A percentile compares a stretch with the other conserved stretches of the same genome.
Conservation (phyloP, 2,888 invertebrate species). For the Gisinianus flammeolus region DNA sequence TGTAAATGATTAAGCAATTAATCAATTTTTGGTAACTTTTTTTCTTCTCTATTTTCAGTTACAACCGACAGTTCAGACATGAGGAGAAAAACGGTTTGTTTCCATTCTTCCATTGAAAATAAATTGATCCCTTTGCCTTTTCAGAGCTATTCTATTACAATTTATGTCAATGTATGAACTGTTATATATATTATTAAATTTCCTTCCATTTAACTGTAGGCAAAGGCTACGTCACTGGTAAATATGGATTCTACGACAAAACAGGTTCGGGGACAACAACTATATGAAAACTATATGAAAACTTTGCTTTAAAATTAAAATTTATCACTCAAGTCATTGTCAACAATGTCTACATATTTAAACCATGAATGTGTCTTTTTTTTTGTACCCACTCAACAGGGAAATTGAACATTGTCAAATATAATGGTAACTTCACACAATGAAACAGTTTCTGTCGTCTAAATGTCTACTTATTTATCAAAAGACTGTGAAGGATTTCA, state of each 20-base stretch:
- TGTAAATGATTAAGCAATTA: too few species aligned
- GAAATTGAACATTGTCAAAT: slow-evolving; percentile 77
- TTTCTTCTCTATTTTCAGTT: slow-evolving; percentile 65
- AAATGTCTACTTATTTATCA: neutral
- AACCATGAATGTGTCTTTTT: too few species aligned
- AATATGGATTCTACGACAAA: slow-evolving; percentile 80
- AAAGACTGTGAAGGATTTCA: neutral
- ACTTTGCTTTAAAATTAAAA: neutral
- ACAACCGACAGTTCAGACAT: slow-evolving; percentile 79
- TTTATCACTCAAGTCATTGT: neutral
- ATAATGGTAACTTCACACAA: slow-evolving; percentile 62
- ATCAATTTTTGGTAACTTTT: too few species aligned
- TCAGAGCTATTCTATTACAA: too few species aligned
- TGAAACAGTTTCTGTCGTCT: neutral
- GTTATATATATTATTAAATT: too few species aligned
- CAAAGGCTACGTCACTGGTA: slow-evolving; percentile 77
- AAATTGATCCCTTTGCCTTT: too few species aligned
- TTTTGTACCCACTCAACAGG: too few species aligned
- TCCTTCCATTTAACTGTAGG: too few species aligned
- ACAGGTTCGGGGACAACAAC: slow-evolving; percentile 71
- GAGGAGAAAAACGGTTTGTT: slow-evolving; percentile 80
- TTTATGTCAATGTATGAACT: too few species aligned
- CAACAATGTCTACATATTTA: neutral
- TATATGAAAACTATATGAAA: slow-evolving; percentile 48
- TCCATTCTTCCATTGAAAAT: too few species aligned